Evolutionary conservation across 2,113 vertebrate species (phyloP).

Genomic region (Ailurus styani): DNA sequence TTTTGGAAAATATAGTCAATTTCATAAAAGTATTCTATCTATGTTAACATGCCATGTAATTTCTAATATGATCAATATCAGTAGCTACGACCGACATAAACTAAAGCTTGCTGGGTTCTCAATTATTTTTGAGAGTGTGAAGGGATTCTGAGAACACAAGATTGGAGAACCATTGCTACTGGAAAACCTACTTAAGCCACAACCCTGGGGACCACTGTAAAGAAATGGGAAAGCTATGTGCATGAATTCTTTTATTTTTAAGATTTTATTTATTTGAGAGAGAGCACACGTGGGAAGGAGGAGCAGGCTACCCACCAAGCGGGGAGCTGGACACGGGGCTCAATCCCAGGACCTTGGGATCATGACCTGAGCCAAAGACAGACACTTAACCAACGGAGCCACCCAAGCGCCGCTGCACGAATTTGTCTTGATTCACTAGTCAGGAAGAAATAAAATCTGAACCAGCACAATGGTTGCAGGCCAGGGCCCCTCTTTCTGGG

Average conservation of each 20-base stretch:
- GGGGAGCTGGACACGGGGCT: not conserved
- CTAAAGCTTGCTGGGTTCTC: not conserved
- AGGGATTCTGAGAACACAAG: not conserved
- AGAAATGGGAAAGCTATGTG: not conserved
- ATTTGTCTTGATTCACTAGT: not conserved
- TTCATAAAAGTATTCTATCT: not conserved
- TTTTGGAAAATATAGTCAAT: not conserved
- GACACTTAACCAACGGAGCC: not conserved
- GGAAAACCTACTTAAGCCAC: not conserved
- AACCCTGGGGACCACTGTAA: not conserved
- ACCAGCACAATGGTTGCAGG: rapidly evolving
- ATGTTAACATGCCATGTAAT: not conserved
- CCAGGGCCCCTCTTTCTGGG: not conserved
- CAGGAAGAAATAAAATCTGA: not conserved
- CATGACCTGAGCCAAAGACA: not conserved
- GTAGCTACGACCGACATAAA: not conserved
- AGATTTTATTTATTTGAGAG: not conserved
- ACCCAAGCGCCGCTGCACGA: rapidly evolving
- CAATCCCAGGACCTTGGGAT: rapidly evolving
- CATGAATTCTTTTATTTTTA: not conserved
- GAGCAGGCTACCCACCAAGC: not conserved
- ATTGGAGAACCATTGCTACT: not conserved
- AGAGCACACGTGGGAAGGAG: no score
- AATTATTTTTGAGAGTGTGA: not conserved
- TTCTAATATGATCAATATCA: not conserved